A percentile compares a stretch with the other conserved stretches of the same genome.
These are phyloP conservation scores for Pristionchus fissidentatus DNA, from an alignment of 2,888 invertebrate genomes.

Conservation along the genomic window DNA sequence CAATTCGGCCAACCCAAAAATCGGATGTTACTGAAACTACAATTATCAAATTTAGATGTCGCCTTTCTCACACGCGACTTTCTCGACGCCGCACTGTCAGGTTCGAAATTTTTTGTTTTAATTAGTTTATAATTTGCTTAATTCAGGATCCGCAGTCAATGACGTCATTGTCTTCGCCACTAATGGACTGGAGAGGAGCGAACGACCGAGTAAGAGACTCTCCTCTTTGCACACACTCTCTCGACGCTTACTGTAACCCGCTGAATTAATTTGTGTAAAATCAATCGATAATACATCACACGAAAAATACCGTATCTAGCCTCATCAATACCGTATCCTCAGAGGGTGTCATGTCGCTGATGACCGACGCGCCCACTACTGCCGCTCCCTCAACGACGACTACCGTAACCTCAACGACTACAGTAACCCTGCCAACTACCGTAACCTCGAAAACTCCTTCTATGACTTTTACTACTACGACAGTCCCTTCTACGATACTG, in stretches of 20 bases:
- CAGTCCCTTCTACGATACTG: no score
- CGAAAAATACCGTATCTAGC: no score
- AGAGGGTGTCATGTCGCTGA: not conserved
- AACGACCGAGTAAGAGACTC: not conserved
- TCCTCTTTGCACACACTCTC: not conserved
- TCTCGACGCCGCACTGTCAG: not conserved
- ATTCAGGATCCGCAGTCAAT: not conserved
- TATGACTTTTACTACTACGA: no score
- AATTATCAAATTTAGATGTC: not conserved
- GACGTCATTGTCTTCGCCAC: constrained; percentile 8
- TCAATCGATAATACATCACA: no score
- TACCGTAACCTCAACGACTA: not conserved
- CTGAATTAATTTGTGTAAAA: no score
- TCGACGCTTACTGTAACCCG: no score
- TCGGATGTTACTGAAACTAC: no score
- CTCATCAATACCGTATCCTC: no score
- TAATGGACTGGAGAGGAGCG: not conserved
- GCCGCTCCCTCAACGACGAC: not conserved
- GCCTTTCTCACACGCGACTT: not conserved
- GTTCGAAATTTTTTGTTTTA: not conserved
- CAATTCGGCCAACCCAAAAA: no score
- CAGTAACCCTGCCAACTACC: not conserved
- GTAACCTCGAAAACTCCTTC: no score
- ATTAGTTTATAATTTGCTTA: no score
- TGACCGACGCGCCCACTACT: not conserved